Percentiles rank a stretch among this genome's conserved stretches.
phyloP scores from a whole-genome alignment of 2,797 vertebrate species.

The Nannoperca australis region DNA sequence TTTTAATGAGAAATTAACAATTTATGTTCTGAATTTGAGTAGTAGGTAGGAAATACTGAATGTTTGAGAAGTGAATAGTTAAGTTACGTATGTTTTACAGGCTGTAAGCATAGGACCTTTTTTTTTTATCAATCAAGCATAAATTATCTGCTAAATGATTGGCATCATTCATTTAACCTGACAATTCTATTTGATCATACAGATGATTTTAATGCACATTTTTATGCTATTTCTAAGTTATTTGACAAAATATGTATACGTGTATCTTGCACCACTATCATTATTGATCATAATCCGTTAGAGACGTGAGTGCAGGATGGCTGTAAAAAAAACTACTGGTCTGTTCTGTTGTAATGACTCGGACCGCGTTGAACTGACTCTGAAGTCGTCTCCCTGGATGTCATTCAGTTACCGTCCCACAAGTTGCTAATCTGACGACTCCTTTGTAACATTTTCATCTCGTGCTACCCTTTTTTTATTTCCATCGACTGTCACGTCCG shows the following conservation, averaged over 20 bases:
- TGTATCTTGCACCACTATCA: conserved; percentile 42
- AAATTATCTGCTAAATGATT: conserved; percentile 26
- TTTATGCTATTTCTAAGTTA: conserved; percentile 25
- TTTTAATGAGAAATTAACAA: conserved; percentile 62
- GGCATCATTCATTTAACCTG: conserved; percentile 26
- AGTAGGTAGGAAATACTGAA: conserved; percentile 71
- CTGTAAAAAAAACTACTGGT: conserved; percentile 10
- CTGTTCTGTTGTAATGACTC: conserved; percentile 14
- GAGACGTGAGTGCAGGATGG: conserved; percentile 12
- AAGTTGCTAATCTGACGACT: conserved; percentile 19
- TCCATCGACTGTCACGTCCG: conserved; percentile 23
- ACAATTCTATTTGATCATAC: conserved; percentile 36
- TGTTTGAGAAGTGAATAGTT: conserved; percentile 68
- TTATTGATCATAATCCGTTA: conserved; percentile 41
- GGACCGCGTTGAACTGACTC: conserved; percentile 16
- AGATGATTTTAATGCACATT: conserved; percentile 60
- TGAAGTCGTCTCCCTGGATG: conserved; percentile 13
- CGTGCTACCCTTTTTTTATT: conserved; percentile 3
- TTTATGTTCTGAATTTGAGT: conserved; percentile 47
- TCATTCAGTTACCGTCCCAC: conserved; percentile 17
- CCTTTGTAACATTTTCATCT: conserved; percentile 26
- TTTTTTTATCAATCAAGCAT: conserved; percentile 40
- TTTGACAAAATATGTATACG: conserved; percentile 21
- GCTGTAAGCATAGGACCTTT: conserved; percentile 49
- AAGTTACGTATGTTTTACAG: conserved; percentile 50